Base-by-base conservation (phyloP, 2,888 invertebrate species). In the Eretmocerus hayati region DNA sequence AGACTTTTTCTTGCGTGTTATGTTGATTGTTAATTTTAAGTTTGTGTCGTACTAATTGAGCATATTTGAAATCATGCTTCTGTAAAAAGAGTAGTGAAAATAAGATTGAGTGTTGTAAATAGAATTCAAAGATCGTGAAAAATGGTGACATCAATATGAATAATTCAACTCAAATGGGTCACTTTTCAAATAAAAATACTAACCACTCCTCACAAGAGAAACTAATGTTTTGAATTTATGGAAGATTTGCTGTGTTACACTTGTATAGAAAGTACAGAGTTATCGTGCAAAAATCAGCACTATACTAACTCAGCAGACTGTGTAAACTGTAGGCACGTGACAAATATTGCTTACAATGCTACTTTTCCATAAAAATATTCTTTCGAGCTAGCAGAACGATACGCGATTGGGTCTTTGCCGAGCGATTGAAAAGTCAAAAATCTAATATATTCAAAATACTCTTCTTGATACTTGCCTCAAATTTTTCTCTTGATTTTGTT, bases 131-230 rank as follows among this genome's bases (percentile, higher is more conserved):
- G n/a, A n/a, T n/a, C n/a, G n/a, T n/a, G n/a, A n/a, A n/a, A n/a
- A n/a, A n/a, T n/a, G n/a, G n/a, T n/a, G n/a, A n/a, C n/a, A n/a
- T n/a, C n/a, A n/a, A n/a, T n/a, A n/a, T n/a, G n/a, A n/a, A n/a
- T n/a, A n/a, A 56, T 43, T 50, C 38, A 46, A 56, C 51, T 57
- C 46, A 52, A 50, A 56, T 53, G 41, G 48, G 42, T 45, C 45
- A 55, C 55, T 48, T 53, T 56, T 50, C 51, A 56, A 56, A 55
- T 57, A 58, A 5, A n/a, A 47, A 51, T 33, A 52, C 49, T n/a
- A 54, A 51, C 50, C 50, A 23, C 48, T 44, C 56, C 58, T 56
- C 47, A 52, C 45, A 57, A 56, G 38, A 47, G 47, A 51, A 47
- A 48, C 40, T 54, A 50, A 57, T 23, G 43, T 54, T 54, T 55